phyloP scores from a whole-genome alignment of 2,113 vertebrate species.

The Panthera uncia region DNA sequence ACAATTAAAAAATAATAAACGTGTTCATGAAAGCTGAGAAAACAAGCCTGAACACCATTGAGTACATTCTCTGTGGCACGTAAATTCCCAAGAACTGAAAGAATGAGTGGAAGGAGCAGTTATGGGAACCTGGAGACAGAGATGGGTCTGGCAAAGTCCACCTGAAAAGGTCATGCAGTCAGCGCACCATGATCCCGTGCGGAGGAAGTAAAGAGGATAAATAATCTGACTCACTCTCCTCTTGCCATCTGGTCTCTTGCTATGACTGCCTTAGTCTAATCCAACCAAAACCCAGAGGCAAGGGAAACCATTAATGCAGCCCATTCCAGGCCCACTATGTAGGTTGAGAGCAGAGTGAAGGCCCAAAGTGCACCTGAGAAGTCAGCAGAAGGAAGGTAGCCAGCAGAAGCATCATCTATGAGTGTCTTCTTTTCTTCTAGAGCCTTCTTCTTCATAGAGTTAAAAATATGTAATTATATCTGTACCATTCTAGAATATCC shows the following conservation, averaged over 20 bases:
- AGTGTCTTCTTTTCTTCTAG: neutral
- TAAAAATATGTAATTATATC: neutral
- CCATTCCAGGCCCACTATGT: no score
- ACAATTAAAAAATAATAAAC: neutral
- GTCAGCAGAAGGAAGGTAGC: neutral
- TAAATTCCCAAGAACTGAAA: neutral
- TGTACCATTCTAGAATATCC: neutral
- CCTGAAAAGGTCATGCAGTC: neutral
- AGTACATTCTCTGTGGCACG: neutral
- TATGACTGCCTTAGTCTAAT: neutral
- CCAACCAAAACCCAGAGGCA: neutral
- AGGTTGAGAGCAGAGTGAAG: neutral
- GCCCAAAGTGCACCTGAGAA: neutral
- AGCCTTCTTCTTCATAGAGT: neutral
- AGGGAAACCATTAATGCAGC: neutral
- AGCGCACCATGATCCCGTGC: neutral
- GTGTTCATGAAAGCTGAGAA: neutral
- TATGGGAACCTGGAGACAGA: neutral
- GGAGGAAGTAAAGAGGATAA: neutral
- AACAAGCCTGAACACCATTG: neutral
- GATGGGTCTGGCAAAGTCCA: fast-evolving
- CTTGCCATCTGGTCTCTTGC: neutral
- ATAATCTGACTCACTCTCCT: neutral
- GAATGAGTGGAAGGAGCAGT: neutral
- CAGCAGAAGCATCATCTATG: fast-evolving